Evolutionary conservation across 2,113 vertebrate species (phyloP).

Genomic region (Pelobates fuscus): DNA sequence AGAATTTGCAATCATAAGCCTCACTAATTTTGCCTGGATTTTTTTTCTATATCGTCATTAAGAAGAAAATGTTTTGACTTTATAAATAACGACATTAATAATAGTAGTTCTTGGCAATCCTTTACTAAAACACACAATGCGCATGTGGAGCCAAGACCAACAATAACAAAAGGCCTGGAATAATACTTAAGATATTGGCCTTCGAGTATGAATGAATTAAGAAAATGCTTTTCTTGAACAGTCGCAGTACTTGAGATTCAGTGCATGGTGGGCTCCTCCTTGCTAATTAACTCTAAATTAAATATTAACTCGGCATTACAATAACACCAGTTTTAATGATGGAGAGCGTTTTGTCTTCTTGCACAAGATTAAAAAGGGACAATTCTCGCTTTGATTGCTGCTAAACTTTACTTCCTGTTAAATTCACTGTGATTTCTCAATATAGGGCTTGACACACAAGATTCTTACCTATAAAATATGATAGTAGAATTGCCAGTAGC

Average conservation of each 20-base stretch:
- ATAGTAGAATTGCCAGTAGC: constrained; percentile 90
- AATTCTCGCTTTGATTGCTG: neutral
- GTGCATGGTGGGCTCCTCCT: constrained; percentile 13
- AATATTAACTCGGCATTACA: constrained; percentile 33
- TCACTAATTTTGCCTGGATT: no score
- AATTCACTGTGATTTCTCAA: neutral
- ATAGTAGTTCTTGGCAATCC: no score
- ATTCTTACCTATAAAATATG: constrained; percentile 93
- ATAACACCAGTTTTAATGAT: constrained; percentile 22
- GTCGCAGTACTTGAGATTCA: neutral
- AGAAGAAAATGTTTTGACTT: no score
- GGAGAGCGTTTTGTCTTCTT: constrained; percentile 19
- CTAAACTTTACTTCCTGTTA: neutral
- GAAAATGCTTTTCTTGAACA: neutral
- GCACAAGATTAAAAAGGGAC: constrained; percentile 6
- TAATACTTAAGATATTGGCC: neutral
- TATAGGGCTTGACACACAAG: neutral
- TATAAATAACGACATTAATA: no score
- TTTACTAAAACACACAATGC: no score
- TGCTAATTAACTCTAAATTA: constrained; percentile 31
- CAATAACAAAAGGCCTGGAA: neutral
- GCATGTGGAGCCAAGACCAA: no score
- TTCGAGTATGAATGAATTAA: constrained; percentile 10
- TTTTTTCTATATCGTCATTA: no score
- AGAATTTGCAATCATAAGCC: no score